A percentile compares a stretch with the other conserved stretches of the same genome.
These are phyloP conservation scores for Stomatorhinus ivindoensis DNA, from an alignment of 2,113 vertebrate species.

Conservation along the genomic window DNA sequence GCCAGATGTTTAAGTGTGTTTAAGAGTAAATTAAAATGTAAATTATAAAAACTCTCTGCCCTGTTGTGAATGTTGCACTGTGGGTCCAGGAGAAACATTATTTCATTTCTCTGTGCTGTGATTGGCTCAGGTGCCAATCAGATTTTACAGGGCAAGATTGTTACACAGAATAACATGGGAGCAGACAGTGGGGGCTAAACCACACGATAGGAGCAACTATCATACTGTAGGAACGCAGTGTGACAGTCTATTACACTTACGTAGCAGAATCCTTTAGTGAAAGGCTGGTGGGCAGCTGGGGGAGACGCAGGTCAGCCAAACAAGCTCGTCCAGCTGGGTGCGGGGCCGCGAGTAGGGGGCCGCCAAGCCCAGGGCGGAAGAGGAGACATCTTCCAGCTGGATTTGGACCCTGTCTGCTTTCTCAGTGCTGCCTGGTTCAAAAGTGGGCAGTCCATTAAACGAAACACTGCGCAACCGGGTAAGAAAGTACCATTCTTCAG, in stretches of 20 bases:
- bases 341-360: constrained; percentile 15
- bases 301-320: not conserved
- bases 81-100: not conserved
- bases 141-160: not conserved
- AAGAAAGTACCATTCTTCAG: not conserved
- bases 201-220: not conserved
- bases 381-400: constrained; percentile 12
- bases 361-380: not conserved
- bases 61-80: not conserved
- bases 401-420: not conserved
- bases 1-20: not conserved
- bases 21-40: not conserved
- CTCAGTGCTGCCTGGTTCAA: not conserved
- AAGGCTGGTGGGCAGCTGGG: constrained; percentile 1
- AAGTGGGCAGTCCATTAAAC: not conserved
- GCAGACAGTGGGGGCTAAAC: not conserved
- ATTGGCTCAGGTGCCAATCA: not conserved
- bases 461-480: not conserved
- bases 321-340: constrained; percentile 29
- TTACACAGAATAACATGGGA: not conserved
- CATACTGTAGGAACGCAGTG: constrained; percentile 13
- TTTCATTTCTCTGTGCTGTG: not conserved
- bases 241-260: not conserved
- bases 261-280: not conserved
- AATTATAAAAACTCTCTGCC: not conserved